Evolutionary conservation across 2,888 invertebrate species (phyloP).

Genomic region (Sinopyrophorus schimmeli): DNA sequence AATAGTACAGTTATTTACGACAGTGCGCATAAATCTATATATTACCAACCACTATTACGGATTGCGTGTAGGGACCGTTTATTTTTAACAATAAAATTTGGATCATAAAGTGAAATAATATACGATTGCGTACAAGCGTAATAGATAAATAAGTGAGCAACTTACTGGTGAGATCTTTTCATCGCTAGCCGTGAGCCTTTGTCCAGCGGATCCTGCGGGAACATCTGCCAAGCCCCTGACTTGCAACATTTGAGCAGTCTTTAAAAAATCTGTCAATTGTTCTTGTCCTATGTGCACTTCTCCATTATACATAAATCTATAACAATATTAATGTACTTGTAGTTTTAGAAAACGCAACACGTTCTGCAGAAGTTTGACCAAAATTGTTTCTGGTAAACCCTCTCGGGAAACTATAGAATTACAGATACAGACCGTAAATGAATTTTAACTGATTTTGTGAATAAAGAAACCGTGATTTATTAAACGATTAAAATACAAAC

Average conservation of each 20-base stretch:
- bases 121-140: background rate
- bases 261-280: constrained; percentile 81
- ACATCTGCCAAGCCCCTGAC: constrained; percentile 86
- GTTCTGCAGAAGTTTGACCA: too few relatives aligned
- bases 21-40: constrained; percentile 16
- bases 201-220: constrained; percentile 56
- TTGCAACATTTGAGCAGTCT: constrained; percentile 85
- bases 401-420: too few relatives aligned
- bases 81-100: constrained; percentile 13
- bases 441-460: too few relatives aligned
- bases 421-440: too few relatives aligned
- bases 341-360: too few relatives aligned
- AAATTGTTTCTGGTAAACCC: too few relatives aligned
- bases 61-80: constrained; percentile 9
- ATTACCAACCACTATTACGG: constrained; percentile 12
- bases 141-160: too few relatives aligned
- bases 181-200: constrained; percentile 53
- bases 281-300: constrained; percentile 89
- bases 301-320: constrained; percentile 88
- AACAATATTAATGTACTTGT: constrained; percentile 9
- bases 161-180: constrained; percentile 75
- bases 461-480: too few relatives aligned
- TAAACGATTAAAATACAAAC: too few relatives aligned
- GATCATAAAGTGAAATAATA: background rate
- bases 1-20: constrained; percentile 18